phyloP scores from a whole-genome alignment of 2,888 invertebrate genomes.

The Tetranychus piercei region DNA sequence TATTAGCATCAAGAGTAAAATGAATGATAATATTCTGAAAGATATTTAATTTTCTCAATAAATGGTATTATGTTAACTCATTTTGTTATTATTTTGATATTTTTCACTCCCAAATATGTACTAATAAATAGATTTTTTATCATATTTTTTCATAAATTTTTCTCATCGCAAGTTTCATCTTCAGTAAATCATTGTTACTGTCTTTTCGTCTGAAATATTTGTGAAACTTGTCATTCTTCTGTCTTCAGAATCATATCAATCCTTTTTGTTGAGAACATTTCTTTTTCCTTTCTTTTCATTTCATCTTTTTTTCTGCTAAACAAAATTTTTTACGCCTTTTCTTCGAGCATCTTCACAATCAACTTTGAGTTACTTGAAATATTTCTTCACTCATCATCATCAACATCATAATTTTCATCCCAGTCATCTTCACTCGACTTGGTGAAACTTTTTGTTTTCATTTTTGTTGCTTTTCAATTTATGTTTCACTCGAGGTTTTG shows the following conservation, averaged over 20 bases:
- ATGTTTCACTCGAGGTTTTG: neutral
- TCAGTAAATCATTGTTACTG: neutral
- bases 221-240: neutral
- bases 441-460: neutral
- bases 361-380: neutral
- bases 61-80: no score
- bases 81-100: no score
- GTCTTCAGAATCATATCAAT: slow-evolving; percentile 1
- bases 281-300: neutral
- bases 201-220: neutral
- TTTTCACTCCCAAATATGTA: neutral
- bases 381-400: neutral
- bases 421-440: neutral
- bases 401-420: neutral
- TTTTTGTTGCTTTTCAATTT: neutral
- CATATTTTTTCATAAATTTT: neutral
- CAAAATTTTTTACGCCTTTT: neutral
- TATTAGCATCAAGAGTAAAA: no score
- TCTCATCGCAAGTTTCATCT: neutral
- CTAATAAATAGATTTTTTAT: neutral
- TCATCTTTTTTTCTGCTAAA: neutral
- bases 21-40: no score
- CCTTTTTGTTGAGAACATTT: neutral
- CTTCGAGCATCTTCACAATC: neutral
- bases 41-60: no score